Evolutionary conservation across 1,140 invertebrate species (phyloP), one percentile per base, ranked within the genome.

Genomic region (Probaryconus sp.): DNA sequence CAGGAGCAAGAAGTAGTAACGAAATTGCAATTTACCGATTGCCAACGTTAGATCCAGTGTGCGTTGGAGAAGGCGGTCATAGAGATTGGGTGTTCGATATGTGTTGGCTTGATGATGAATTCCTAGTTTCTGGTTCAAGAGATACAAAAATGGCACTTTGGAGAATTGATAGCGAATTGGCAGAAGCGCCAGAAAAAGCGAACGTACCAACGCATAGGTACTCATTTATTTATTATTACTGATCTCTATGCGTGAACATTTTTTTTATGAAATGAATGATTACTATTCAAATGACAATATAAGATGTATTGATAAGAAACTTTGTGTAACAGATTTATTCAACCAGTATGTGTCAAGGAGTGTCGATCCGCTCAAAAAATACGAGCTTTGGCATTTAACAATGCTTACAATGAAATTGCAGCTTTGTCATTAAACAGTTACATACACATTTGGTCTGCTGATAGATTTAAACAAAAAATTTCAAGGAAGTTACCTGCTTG

Each of bases 91-190:
- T 98, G 68, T 97, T 98, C 88, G 97, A 98, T 79, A 92, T 97
- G 90, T 95, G 94, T 79, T 99, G 97, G 97, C 83, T 99, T 37
- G 97, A 98, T 87, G 97, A 98, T 88, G 94, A 98, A 84, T 97
- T 96, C 89, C 84, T 98, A 43, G 96, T 98, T 10, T 96, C 96
- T 14, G 97, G 97, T 2, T 97, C 96, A 0, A 91, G 96, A 61
- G 97, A 98, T 83, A 95, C 95, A 0, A 93, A 92, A 84, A 91
- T 96, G 89, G 92, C 93, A 35, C 85, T 96, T 28, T 96, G 94
- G 94, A 89, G 92, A 60, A 92, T 94, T 28, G 88, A 89, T 64
- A 89, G 88, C 60, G 89, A 91, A 75, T 82, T 89, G 17, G 89
- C 89, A 33, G 90, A 90, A 64, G 89, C 89, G 11, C 89, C 89